Base-by-base conservation (phyloP, 1,140 invertebrate species). In the Leptopilina boulardi region DNA sequence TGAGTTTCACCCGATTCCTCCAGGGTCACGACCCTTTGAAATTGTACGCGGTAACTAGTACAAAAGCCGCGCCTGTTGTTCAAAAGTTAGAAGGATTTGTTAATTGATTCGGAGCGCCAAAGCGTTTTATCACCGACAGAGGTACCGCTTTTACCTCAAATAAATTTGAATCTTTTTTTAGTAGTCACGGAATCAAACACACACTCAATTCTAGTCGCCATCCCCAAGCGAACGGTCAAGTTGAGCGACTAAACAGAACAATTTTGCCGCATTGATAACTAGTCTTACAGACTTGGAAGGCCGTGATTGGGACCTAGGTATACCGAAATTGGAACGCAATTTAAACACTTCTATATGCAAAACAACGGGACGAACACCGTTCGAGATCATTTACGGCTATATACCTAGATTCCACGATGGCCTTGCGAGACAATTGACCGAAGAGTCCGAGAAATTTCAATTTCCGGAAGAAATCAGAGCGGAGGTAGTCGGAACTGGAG, bases 381-480 rank as follows among this genome's bases (percentile, higher is more conserved):
- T 78, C 38, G 73, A 78, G 54, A 11, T 54, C 2, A 19, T 74
- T 21, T 71, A 78, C 23, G 77, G 77, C 9, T 78, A 75, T 23
- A 34, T 74, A 19, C 77, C 77, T 18, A 23, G 73, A 11, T 19
- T 54, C 18, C 23, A 42, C 0, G 74, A 75, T 34, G 73, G 70
- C 6, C 2, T 18, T 41, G 9, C 23, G 3, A 13, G 51, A 19
- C 11, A 15, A 18, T 47, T 79, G 1, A 79, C 73, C 8, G 51
- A 21, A 42, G 30, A 42, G 3, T n/a, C 5, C 6, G 74, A 75
- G 26, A 75, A 13, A 13, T 42, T 71, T 75, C 4, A 18, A 26
- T 2, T 47, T 41, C 70, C 77, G 2, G n/a, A 70, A 21, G 38
- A 72, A 5, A 41, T 44, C 13, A 5, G 30, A 13, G 19, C 23